Evolutionary conservation across 2,888 invertebrate genomes (phyloP).

Genomic region (Crematogaster levior): DNA sequence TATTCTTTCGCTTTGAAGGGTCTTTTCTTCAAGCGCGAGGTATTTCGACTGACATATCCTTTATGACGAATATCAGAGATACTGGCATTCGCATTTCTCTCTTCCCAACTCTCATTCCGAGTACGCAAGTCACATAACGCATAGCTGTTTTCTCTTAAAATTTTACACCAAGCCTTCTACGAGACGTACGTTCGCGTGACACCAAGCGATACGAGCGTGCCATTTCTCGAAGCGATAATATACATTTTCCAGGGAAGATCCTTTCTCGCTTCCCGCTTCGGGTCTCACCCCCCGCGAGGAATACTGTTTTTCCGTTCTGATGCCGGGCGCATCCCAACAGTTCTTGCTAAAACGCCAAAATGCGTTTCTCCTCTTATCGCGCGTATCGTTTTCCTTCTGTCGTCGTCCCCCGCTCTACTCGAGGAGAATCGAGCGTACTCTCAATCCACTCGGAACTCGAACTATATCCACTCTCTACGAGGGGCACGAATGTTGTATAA

Average conservation of each 20-base stretch:
- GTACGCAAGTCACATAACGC: not conserved
- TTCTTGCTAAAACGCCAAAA: slow-evolving; percentile 60
- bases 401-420: slow-evolving; percentile 19
- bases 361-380: slow-evolving; percentile 58
- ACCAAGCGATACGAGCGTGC: slow-evolving; percentile 35
- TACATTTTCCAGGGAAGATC: slow-evolving; percentile 45
- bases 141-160: slow-evolving; percentile 33
- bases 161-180: slow-evolving; percentile 20
- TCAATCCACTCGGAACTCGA: slow-evolving; percentile 73
- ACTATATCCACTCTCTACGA: slow-evolving; percentile 53
- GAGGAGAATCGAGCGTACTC: slow-evolving; percentile 47
- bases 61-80: not conserved
- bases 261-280: slow-evolving; percentile 47
- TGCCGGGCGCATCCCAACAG: slow-evolving; percentile 51
- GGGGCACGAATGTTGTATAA: slow-evolving; percentile 52
- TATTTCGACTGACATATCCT: not conserved
- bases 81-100: slow-evolving; percentile 10
- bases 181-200: slow-evolving; percentile 10
- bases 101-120: not conserved
- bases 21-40: not conserved
- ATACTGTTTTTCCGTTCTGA: slow-evolving; percentile 59
- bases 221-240: slow-evolving; percentile 61
- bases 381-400: not conserved
- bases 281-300: slow-evolving; percentile 58
- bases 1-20: not conserved